These are phyloP conservation scores for Drosophila varians DNA, from an alignment of 1,140 invertebrate genomes.

Conservation along the genomic window DNA sequence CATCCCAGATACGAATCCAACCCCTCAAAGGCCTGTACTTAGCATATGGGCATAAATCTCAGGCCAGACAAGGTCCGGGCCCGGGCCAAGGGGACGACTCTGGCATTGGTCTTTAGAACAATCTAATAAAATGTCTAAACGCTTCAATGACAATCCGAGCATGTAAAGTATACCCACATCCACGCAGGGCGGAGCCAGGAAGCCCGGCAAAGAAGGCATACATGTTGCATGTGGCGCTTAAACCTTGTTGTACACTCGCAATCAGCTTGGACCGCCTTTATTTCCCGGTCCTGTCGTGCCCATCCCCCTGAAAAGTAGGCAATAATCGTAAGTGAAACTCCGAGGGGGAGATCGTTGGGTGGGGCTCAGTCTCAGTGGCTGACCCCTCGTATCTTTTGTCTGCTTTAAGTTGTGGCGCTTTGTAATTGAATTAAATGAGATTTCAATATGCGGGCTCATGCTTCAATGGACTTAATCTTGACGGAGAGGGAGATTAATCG, in stretches of 20 bases:
- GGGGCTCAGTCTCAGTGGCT: slow-evolving; percentile 5
- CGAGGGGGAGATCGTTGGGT: slow-evolving; percentile 7
- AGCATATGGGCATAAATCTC: slow-evolving; percentile 81
- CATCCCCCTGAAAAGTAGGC: slow-evolving; percentile 59
- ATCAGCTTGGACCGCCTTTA: slow-evolving; percentile 48
- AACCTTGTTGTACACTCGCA: slow-evolving; percentile 68
- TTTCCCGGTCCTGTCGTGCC: slow-evolving; percentile 14
- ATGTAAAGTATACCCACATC: slow-evolving; percentile 57
- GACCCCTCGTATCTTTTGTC: slow-evolving; percentile 31
- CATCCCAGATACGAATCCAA: slow-evolving; percentile 37
- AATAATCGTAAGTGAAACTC: slow-evolving; percentile 79
- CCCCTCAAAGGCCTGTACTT: slow-evolving; percentile 65
- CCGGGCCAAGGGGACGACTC: slow-evolving; percentile 46
- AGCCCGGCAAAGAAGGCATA: slow-evolving; percentile 27
- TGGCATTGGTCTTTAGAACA: slow-evolving; percentile 62
- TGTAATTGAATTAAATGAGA: slow-evolving; percentile 79
- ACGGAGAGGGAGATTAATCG: slow-evolving; percentile 3
- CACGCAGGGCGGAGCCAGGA: background rate
- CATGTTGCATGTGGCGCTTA: slow-evolving; percentile 79
- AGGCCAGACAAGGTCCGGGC: slow-evolving; percentile 31
- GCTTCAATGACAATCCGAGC: slow-evolving; percentile 81
- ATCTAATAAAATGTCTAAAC: slow-evolving; percentile 81
- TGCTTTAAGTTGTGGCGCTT: slow-evolving; percentile 74
- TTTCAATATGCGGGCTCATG: slow-evolving; percentile 70
- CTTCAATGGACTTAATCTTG: slow-evolving; percentile 39